These are phyloP conservation scores for Thaumatotibia leucotreta DNA, from an alignment of 1,140 invertebrate species.

Conservation along the genomic window DNA sequence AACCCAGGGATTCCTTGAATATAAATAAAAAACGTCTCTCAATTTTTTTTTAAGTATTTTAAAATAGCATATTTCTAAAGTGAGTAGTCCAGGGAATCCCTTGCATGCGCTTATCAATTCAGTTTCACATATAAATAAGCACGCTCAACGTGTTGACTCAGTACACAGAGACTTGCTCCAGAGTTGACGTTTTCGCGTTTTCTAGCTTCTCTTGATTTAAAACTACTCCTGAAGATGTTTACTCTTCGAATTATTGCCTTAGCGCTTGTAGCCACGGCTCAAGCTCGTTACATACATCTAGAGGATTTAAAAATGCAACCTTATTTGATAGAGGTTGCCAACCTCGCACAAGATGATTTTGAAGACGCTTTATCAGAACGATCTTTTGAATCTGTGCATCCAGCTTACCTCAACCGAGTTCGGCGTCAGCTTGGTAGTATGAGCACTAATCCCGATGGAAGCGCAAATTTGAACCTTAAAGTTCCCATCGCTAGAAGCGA, in stretches of 20 bases:
- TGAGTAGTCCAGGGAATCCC: not conserved
- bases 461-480: conserved; percentile 28
- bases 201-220: not conserved
- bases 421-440: conserved; percentile 28
- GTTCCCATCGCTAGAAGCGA: conserved; percentile 34
- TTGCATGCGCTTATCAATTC: not conserved
- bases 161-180: not conserved
- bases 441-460: conserved; percentile 37
- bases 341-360: not conserved
- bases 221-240: not conserved
- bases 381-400: not conserved
- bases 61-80: not conserved
- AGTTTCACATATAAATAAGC: not conserved
- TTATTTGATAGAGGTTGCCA: not conserved
- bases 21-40: too few relatives aligned
- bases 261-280: not conserved
- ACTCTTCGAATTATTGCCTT: not conserved
- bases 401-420: conserved; percentile 14
- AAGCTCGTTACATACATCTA: not conserved
- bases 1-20: too few relatives aligned
- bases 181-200: not conserved
- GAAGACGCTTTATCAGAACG: not conserved
- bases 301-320: not conserved
- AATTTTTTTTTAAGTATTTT: too few relatives aligned
- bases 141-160: not conserved